Evolutionary conservation across 2,113 vertebrate genomes (phyloP).

Genomic region (Progne subis): DNA sequence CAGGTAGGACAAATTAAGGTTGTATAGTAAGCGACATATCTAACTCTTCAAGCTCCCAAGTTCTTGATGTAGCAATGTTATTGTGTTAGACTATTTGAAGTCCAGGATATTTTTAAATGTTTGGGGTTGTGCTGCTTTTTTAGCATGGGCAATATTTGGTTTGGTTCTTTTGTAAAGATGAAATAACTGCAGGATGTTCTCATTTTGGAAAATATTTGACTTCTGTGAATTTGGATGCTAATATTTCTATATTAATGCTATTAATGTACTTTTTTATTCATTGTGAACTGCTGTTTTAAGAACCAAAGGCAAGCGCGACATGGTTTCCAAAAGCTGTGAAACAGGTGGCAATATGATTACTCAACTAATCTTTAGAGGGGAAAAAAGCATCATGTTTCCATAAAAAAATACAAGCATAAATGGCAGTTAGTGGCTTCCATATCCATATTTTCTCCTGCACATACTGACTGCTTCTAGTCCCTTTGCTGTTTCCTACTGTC

Average conservation of each 20-base stretch:
- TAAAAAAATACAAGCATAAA: background rate
- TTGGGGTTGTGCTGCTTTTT: background rate
- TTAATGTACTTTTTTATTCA: background rate
- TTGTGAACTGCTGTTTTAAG: background rate
- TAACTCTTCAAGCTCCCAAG: background rate
- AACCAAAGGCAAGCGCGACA: background rate
- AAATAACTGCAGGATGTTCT: background rate
- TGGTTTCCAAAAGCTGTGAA: background rate
- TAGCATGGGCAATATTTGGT: background rate
- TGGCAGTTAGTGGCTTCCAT: background rate
- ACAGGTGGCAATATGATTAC: background rate
- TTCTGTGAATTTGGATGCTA: background rate
- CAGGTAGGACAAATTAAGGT: background rate
- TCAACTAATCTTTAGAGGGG: background rate
- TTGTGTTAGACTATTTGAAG: background rate
- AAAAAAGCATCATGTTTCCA: background rate
- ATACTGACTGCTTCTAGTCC: background rate
- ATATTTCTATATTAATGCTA: background rate
- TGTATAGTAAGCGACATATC: background rate
- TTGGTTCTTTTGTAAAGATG: background rate
- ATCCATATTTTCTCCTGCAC: background rate
- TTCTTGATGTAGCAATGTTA: background rate
- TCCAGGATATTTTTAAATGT: background rate
- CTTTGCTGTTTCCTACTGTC: background rate
- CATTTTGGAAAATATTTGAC: background rate